Evolutionary conservation across 2,888 invertebrate species (phyloP).

Genomic region (Cheilosia soror): DNA sequence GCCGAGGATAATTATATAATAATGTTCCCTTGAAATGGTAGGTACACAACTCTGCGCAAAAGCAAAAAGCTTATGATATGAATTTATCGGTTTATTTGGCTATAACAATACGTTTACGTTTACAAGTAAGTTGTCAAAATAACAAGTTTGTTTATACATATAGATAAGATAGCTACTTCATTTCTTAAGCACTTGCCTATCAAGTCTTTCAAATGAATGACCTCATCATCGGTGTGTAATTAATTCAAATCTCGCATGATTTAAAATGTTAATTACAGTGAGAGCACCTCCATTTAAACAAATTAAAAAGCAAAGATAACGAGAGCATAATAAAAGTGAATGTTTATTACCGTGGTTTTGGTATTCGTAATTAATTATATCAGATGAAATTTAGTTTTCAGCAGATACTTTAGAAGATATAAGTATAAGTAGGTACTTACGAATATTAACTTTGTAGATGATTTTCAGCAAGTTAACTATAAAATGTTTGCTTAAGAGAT

Average conservation of each 20-base stretch:
- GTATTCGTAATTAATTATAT: conserved; percentile 21
- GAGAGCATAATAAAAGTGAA: conserved; percentile 6
- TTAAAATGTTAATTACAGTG: conserved; percentile 38
- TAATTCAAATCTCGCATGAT: conserved; percentile 1
- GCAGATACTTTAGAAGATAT: conserved; percentile 12
- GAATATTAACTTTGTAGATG: neutral
- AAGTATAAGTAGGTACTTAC: conserved; percentile 18
- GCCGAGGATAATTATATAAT: no score
- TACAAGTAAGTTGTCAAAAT: neutral
- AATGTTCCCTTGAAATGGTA: no score
- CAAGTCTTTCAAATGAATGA: conserved; percentile 15
- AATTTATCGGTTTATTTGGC: no score
- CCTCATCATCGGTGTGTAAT: conserved; percentile 10
- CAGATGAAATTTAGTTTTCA: conserved; percentile 16
- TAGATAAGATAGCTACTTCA: conserved; percentile 2
- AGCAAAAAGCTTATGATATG: no score
- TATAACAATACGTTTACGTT: neutral
- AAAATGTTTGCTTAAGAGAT: no score
- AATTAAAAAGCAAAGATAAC: conserved; percentile 19
- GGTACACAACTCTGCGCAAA: no score
- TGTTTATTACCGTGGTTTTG: conserved; percentile 36
- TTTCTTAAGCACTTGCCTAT: neutral
- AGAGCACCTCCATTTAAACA: conserved; percentile 29
- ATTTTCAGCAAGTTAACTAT: no score
- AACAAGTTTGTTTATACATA: neutral